phyloP scores from a whole-genome alignment of 2,113 vertebrate genomes.

The Gadus chalcogrammus region DNA sequence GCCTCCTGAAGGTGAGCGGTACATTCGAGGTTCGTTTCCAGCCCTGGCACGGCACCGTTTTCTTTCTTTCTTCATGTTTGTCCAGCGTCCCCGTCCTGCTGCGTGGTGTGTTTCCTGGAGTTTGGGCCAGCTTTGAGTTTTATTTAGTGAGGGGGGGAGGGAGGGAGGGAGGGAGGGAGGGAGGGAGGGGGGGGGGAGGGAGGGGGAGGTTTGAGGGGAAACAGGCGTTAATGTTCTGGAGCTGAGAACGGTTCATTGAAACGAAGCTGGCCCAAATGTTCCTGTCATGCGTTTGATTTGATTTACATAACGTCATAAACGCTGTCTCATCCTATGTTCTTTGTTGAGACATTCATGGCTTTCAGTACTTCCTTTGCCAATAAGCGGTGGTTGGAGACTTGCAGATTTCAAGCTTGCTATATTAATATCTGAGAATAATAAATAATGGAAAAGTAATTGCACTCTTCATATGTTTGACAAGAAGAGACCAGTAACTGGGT shows the following conservation, averaged over 20 bases:
- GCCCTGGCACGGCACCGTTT: conserved; percentile 68
- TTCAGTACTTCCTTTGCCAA: background rate
- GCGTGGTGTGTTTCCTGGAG: conserved; percentile 21
- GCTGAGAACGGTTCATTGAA: background rate
- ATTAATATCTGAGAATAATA: too few relatives aligned
- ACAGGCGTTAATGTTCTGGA: background rate
- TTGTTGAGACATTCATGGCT: conserved; percentile 25
- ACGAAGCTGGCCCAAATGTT: conserved; percentile 43
- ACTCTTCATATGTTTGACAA: too few relatives aligned
- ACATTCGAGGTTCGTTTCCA: conserved; percentile 78
- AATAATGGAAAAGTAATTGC: too few relatives aligned
- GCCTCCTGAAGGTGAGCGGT: conserved; percentile 89
- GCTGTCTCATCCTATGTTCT: conserved; percentile 42
- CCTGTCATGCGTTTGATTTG: conserved; percentile 37
- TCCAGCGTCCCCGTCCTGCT: conserved; percentile 48
- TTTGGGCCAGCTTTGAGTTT: conserved; percentile 38
- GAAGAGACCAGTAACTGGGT: too few relatives aligned
- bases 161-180: too few relatives aligned
- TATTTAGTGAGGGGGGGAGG: background rate
- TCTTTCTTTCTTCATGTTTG: conserved; percentile 70
- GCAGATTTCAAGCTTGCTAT: background rate
- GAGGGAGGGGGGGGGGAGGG: background rate
- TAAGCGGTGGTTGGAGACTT: too few relatives aligned
- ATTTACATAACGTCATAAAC: conserved; percentile 44
- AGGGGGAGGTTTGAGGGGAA: background rate